Evolutionary conservation across 2,888 invertebrate genomes (phyloP).

Genomic region (Anthoptus insignis): DNA sequence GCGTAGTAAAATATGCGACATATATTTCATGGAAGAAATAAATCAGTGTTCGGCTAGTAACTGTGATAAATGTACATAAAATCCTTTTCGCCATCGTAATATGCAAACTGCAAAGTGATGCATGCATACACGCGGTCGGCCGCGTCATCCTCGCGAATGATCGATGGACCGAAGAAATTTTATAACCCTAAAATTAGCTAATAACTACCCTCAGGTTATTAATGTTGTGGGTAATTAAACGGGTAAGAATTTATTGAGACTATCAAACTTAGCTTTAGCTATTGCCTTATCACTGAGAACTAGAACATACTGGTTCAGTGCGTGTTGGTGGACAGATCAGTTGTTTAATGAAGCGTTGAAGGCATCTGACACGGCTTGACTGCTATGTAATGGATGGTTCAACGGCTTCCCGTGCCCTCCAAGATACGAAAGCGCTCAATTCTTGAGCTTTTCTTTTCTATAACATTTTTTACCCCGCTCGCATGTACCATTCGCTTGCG

Average conservation of each 20-base stretch:
- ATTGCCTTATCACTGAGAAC: not conserved
- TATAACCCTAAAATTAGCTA: constrained; percentile 15
- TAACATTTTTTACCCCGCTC: no score
- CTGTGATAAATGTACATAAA: not conserved
- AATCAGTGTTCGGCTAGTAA: not conserved
- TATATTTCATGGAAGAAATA: not conserved
- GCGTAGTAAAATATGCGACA: no score
- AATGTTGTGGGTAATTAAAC: constrained; percentile 19
- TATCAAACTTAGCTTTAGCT: not conserved
- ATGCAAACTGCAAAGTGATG: constrained; percentile 47
- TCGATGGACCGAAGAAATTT: constrained; percentile 48
- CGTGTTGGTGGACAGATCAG: no score
- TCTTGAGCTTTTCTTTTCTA: no score
- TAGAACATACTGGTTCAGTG: no score
- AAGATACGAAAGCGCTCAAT: no score
- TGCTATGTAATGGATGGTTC: no score
- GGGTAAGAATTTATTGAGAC: no score
- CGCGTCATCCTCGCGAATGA: constrained; percentile 53
- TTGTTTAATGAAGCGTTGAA: no score
- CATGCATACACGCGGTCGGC: constrained; percentile 39
- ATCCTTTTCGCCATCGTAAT: constrained; percentile 10
- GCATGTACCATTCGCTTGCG: no score
- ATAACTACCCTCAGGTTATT: constrained; percentile 22
- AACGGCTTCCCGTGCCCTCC: no score
- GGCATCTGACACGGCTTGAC: no score